Base-by-base conservation (phyloP, 2,113 vertebrate species). In the Corythoichthys haematopterus region DNA sequence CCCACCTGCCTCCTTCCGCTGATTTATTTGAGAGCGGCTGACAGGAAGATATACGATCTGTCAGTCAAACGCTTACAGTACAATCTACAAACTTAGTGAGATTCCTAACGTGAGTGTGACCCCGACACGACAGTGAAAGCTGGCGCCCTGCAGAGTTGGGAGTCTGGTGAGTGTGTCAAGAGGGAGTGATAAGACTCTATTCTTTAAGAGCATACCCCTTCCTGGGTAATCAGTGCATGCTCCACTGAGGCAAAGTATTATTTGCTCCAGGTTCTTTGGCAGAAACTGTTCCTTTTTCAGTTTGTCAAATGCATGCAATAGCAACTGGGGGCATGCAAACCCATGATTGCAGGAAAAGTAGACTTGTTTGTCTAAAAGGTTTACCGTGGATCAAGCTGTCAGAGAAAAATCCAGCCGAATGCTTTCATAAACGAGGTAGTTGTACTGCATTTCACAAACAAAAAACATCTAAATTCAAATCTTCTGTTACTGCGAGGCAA, bases 161-260 rank as follows among this genome's bases (percentile, higher is more conserved):
- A 84, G 85, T 76, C 71, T 74, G 67, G 76, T 56, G 76, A 77
- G 62, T 82, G 66, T 70, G 62, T 72, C 80, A 78, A 74, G 71
- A 33, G 76, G 79, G 71, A 81, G 57, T 69, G 78, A 85, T 85
- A 81, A 81, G 75, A 71, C 51, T 45, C 63, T 68, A 82, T 80
- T 65, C 7, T 52, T 72, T 45, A 64, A 60, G 74, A 68, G 74
- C 65, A 56, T n/a, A 43, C 28, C 33, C 52, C 66, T 59, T 50
- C 47, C 66, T 72, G 78, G 62, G 66, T 82, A 85, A 85, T 85
- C 66, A 74, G 80, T 58, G 48, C 40, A 43, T 43, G 40, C 56
- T 75, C 80, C 59, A 56, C 63, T 69, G 80, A 78, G 62, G 77
- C 43, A 64, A 28, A 66, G 58, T 48, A 37, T 56, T 60, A 80